phyloP scores from a whole-genome alignment of 2,113 vertebrate genomes.

The Paralichthys olivaceus region DNA sequence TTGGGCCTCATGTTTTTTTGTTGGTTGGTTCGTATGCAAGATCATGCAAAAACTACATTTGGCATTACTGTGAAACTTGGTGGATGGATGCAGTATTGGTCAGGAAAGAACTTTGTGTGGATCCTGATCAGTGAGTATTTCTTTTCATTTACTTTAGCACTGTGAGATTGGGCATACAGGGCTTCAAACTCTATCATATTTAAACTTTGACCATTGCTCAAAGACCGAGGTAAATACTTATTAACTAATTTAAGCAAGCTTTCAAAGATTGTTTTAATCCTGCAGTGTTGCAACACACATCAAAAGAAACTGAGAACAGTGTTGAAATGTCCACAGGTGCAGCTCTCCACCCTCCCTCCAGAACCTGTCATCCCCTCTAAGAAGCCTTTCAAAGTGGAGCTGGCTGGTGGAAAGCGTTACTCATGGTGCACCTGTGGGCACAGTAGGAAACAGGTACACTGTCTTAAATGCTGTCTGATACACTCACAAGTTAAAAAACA shows the following conservation, averaged over 20 bases:
- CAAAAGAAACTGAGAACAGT: neutral
- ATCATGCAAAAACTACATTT: no score
- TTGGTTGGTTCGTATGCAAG: no score
- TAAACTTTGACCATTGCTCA: neutral
- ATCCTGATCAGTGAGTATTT: no score
- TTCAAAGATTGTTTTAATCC: neutral
- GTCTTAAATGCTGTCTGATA: neutral
- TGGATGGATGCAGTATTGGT: no score
- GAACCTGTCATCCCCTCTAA: slow-evolving; percentile 80
- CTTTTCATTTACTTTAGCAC: no score
- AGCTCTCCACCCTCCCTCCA: slow-evolving; percentile 47
- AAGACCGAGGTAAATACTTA: neutral
- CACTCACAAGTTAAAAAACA: neutral
- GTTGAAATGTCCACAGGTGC: slow-evolving; percentile 23
- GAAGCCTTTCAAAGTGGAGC: slow-evolving; percentile 84
- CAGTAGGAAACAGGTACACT: slow-evolving; percentile 86
- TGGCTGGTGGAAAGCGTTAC: slow-evolving; percentile 84
- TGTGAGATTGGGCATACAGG: no score
- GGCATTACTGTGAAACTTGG: no score
- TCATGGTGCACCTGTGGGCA: slow-evolving; percentile 89
- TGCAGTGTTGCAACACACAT: neutral
- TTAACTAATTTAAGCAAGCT: neutral
- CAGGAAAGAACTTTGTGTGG: no score
- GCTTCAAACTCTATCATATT: no score
- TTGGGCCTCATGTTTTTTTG: no score